A percentile compares a stretch with the other conserved stretches of the same genome.
Conservation (phyloP, 2,888 invertebrate genomes). For the Dusona sp. region DNA sequence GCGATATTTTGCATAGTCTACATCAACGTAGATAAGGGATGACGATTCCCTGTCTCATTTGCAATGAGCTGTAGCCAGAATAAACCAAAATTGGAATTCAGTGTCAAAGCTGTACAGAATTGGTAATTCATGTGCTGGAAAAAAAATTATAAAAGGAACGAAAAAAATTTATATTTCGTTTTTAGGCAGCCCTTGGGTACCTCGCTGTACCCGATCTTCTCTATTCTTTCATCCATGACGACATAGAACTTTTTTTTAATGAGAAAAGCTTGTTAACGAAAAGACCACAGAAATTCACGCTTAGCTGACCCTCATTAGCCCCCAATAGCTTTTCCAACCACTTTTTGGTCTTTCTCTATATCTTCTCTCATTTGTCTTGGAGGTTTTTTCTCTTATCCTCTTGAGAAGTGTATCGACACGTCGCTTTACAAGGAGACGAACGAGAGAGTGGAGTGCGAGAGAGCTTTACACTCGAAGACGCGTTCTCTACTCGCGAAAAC, state of each 20-base stretch:
- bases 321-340: slow-evolving; percentile 4
- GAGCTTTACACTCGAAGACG: slow-evolving; percentile 38
- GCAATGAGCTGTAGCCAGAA: no score
- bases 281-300: slow-evolving; percentile 7
- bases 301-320: slow-evolving; percentile 29
- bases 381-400: neutral
- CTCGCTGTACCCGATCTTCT: neutral
- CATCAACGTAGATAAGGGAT: no score
- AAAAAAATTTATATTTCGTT: no score
- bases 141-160: no score
- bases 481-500: slow-evolving; percentile 19
- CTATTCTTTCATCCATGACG: neutral
- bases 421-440: slow-evolving; percentile 56
- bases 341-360: slow-evolving; percentile 14
- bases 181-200: no score
- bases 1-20: no score
- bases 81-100: no score
- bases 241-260: neutral
- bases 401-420: slow-evolving; percentile 55
- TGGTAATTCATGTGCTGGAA: no score
- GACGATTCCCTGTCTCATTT: no score
- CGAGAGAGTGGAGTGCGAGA: slow-evolving; percentile 45
- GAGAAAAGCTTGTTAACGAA: slow-evolving; percentile 8
- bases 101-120: no score
- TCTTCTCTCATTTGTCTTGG: neutral